Base-by-base conservation (phyloP, 1,140 invertebrate genomes). In the Dendrolimus kikuchii region DNA sequence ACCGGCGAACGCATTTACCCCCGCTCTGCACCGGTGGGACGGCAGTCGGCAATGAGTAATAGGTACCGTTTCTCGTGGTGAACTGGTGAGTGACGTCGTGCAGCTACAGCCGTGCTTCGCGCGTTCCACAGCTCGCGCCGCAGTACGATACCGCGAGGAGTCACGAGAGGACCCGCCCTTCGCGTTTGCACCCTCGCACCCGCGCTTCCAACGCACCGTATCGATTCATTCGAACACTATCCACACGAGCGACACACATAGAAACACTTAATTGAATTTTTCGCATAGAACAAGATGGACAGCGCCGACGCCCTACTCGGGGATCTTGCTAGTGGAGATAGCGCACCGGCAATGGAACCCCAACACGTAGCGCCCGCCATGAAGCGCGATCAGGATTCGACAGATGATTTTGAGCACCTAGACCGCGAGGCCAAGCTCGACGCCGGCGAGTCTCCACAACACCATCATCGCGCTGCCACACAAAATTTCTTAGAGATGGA, bases 401-500 rank as follows among this genome's bases (percentile, higher is more conserved):
- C 90, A 43, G 92, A 93, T 66, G 92, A 93, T 74, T 93, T 93
- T 73, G 92, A 93, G 68, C 92, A 93, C 71, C 80, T 93, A 52
- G 91, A 90, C 47, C 89, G 90, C 59, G 77, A 82, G 49, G 64
- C 68, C 37, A 77, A 77, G 54, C 70, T 69, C 8, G 77, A 81
- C 6, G 56, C 62, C 5, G 71, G 71, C 10, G 77, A 83, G 50
- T 73, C 74, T 36, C 74, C 68, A 39, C 59, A 71, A 36, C 77
- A 75, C 56, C 59, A 60, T 47, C 63, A 60, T 23, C 80, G 88
- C 52, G 58, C 80, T 39, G 83, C 83, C 39, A 83, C 85, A 23
- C 81, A 89, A 77, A 87, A 78, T 47, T 91, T 90, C 64, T 80
- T 89, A 49, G 88, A 89, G 39, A 81, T 81, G 64, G 89, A 90